A percentile compares a stretch with the other conserved stretches of the same genome.
Conservation (phyloP, 2,888 invertebrate species). For the Cantharis lateralis region DNA sequence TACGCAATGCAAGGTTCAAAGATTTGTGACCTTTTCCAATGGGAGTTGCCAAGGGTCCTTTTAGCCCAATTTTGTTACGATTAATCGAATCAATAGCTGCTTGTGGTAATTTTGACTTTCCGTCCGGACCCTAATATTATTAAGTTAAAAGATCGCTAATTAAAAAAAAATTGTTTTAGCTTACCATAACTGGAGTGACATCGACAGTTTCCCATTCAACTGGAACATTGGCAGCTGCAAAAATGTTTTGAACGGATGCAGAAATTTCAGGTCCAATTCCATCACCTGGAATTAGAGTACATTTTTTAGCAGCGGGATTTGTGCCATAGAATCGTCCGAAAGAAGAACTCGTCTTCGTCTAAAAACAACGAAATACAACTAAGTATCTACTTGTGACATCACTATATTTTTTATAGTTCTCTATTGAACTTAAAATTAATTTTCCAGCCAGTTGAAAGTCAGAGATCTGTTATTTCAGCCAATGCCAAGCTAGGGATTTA, state of each 20-base stretch:
- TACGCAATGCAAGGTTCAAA: slow-evolving; percentile 94
- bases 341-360: background rate
- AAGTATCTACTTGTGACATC: no score
- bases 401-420: no score
- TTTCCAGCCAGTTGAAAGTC: no score
- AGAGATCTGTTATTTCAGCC: no score
- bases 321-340: background rate
- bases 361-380: slow-evolving; percentile 18
- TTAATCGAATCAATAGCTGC: slow-evolving; percentile 97
- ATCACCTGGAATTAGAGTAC: slow-evolving; percentile 99
- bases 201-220: slow-evolving; percentile 98
- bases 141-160: background rate
- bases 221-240: slow-evolving; percentile 90
- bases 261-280: slow-evolving; percentile 99
- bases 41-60: slow-evolving; percentile 98
- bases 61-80: slow-evolving; percentile 93
- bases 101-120: slow-evolving; percentile 95
- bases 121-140: slow-evolving; percentile 78
- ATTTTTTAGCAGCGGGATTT: slow-evolving; percentile 66
- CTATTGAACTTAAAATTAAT: no score
- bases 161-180: no score
- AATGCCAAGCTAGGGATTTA: no score
- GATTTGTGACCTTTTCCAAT: slow-evolving; percentile 99
- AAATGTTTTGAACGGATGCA: slow-evolving; percentile 95
- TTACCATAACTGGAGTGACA: slow-evolving; percentile 91